Evolutionary conservation across 2,797 vertebrate species (phyloP), one percentile per base, ranked within the genome.

Genomic region (Malurus splendens): DNA sequence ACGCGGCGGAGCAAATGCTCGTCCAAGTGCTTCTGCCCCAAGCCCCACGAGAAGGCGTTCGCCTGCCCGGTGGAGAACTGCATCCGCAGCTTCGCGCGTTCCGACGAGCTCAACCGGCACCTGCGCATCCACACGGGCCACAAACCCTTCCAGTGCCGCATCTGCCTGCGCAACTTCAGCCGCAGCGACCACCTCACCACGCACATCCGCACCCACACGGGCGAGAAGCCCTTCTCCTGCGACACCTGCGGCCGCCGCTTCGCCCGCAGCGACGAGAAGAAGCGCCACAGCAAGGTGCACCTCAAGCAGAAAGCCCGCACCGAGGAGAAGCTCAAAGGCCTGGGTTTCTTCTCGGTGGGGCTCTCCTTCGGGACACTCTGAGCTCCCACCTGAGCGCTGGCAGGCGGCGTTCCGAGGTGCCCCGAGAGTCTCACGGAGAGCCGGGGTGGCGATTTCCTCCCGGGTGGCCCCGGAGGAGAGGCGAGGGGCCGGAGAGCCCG

Each of bases 131-230:
- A 99, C 95, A 99, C 99, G 2, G 99, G 99, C 77, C 99, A 99
- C 98, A 99, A 99, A 76, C 99, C 99, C 36, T 99, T 99, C 97
- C 99, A 99, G 97, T 99, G 99, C 96, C 98, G 99, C 97, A 99
- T 99, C 97, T 99, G 99, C 96, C 94, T 99, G 97, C 97, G 99
- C 95, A 99, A 98, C 92, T 99, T 99, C 97, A 99, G 99, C 97
- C 98, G 99, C 89, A 99, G 99, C 64, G 99, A 99, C 93, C 99
- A 99, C 97, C 98, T 99, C 51, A 99, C 99, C 96, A 99, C 99
- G 51, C 99, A 99, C 97, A 99, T 99, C 94, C 97, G 99, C 96
- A 99, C 99, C 88, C 99, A 99, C 98, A 99, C 99, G 0, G 99
- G 99, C 1, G 99, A 99, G 97, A 99, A 99, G 90, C 99, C 99